phyloP scores from a whole-genome alignment of 2,888 invertebrate species.

The Elmis aenea region DNA sequence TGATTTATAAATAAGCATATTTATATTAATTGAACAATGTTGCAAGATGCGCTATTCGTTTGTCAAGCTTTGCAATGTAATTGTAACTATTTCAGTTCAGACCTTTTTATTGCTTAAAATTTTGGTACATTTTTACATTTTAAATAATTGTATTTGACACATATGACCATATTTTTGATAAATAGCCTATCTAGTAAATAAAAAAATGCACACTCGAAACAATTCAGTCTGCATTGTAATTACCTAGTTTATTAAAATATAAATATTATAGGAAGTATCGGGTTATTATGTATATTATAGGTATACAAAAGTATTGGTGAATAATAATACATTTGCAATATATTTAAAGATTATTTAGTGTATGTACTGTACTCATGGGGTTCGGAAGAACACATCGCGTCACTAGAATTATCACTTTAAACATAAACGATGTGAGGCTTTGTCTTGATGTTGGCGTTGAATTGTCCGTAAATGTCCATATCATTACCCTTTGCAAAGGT shows the following conservation, averaged over 20 bases:
- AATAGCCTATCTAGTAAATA: too few species aligned
- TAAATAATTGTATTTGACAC: conserved; percentile 15
- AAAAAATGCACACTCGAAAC: conserved; percentile 23
- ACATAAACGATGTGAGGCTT: conserved; percentile 52
- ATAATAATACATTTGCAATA: conserved; percentile 5
- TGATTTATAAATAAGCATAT: too few species aligned
- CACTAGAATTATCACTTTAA: conserved; percentile 38
- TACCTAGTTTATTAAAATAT: conserved; percentile 13
- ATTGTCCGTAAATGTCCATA: conserved; percentile 45
- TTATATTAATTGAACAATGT: too few species aligned
- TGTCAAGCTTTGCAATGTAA: too few species aligned
- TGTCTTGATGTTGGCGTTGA: conserved; percentile 39
- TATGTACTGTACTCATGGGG: conserved; percentile 13
- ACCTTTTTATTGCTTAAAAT: conserved; percentile 14
- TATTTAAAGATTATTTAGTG: conserved; percentile 7
- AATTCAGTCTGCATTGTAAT: conserved; percentile 27
- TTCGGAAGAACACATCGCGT: conserved; percentile 16
- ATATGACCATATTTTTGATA: conserved; percentile 20
- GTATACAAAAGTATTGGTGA: conserved; percentile 19
- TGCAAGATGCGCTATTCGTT: too few species aligned
- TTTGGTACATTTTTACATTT: conserved; percentile 9
- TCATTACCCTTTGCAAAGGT: conserved; percentile 32
- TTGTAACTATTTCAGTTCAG: too few species aligned
- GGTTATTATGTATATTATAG: conserved; percentile 9
- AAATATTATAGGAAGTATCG: conserved; percentile 15